Evolutionary conservation across 1,140 invertebrate genomes (phyloP), one percentile per base, ranked within the genome.

Genomic region (Steinernema khuongi): DNA sequence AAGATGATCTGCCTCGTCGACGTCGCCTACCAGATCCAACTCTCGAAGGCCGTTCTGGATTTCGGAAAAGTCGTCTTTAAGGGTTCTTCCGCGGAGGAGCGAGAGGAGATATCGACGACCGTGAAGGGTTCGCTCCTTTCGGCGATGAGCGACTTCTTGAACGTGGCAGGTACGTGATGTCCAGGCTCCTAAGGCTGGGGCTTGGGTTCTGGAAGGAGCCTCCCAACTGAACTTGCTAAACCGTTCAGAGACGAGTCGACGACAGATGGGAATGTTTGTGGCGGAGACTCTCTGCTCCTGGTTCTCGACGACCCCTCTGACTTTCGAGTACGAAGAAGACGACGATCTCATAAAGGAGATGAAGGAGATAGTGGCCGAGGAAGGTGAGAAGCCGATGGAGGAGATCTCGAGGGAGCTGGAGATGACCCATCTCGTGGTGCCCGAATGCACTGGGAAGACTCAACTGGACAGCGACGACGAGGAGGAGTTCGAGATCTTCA

Each of bases 391-490:
- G 50, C 11, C 14, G 22, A 11, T 26, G 4, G 50, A 60, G 22
- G 50, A 60, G 22, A 60, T 60, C 26, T 2, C 26, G 26, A 60
- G 26, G 50, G 22, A 60, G 50, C 7, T 60, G 11, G n/a, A 41
- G n/a, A 11, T 41, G 36, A 41, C 50, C 4, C 11, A 60, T n/a
- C 4, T 17, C 11, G 50, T 60, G 4, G 50, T 60, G 4, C 50
- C 50, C 4, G 50, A 7, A 22, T 7, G 50, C 50, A 60, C 50
- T 4, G 50, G 14, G 50, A 60, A 60, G 19, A 14, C 50, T 26
- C 50, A 60, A 22, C 50, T 60, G 50, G 50, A 60, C 19, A 60
- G 50, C 50, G 50, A 60, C 26, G 50, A 60, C 50, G 50, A 60
- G 2, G 50, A 60, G 7, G 50, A 60, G 19, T 60, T 60, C 19